A percentile compares a stretch with the other conserved stretches of the same genome.
phyloP scores from a whole-genome alignment of 2,797 vertebrate species.

The Danio kyathit region DNA sequence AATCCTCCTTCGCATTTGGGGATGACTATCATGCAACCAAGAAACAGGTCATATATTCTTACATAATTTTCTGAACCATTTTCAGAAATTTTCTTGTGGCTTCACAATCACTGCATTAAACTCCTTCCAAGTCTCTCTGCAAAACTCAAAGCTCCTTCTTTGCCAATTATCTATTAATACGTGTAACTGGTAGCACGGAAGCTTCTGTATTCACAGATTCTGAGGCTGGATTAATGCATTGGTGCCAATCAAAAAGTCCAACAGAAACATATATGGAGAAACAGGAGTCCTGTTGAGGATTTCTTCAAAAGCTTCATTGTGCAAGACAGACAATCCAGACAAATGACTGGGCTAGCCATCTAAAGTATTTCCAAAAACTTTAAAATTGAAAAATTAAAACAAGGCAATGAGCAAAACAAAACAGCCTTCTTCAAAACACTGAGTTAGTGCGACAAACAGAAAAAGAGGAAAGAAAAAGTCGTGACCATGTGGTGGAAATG shows the following conservation, averaged over 20 bases:
- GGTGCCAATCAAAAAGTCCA: conserved; percentile 11
- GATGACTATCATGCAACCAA: not conserved
- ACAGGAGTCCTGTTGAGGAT: not conserved
- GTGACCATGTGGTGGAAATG: not conserved
- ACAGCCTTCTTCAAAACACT: not conserved
- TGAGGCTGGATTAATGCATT: not conserved
- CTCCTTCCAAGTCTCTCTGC: not conserved
- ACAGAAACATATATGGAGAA: not conserved
- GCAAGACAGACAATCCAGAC: not conserved
- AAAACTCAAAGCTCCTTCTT: not conserved
- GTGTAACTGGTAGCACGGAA: not conserved
- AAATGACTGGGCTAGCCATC: not conserved
- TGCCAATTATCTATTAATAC: not conserved
- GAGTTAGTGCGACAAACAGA: conserved; percentile 19
- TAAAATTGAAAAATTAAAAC: not conserved
- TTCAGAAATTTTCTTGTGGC: not conserved
- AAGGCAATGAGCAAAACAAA: conserved; percentile 1
- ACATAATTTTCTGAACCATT: not conserved
- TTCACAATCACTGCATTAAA: not conserved
- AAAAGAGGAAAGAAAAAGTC: not conserved
- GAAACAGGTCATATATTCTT: not conserved
- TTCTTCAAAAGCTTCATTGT: conserved; percentile 18
- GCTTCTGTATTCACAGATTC: not conserved
- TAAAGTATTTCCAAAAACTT: not conserved
- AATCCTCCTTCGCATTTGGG: not conserved